A percentile compares a stretch with the other conserved stretches of the same genome.
These are phyloP conservation scores for Hyles euphorbiae DNA, from an alignment of 1,140 invertebrate genomes.

Conservation along the genomic window DNA sequence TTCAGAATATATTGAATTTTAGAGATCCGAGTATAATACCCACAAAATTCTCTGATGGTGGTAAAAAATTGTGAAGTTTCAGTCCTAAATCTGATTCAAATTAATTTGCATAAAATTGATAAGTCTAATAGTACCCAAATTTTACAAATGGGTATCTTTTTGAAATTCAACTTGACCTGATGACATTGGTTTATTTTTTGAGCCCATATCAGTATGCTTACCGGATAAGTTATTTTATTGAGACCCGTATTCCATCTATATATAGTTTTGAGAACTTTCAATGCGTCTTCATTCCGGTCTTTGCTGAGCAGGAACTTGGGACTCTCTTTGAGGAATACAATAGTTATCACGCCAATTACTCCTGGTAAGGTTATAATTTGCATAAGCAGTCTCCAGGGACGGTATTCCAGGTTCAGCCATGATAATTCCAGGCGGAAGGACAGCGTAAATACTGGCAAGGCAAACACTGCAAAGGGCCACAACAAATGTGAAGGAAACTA, in stretches of 20 bases:
- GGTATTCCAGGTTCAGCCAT: conserved; percentile 58
- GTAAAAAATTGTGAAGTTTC: too few relatives aligned
- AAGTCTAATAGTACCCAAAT: too few relatives aligned
- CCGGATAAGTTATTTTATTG: conserved; percentile 31
- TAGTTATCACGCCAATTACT: conserved; percentile 73
- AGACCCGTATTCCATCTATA: conserved; percentile 39
- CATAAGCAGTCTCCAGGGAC: conserved; percentile 82
- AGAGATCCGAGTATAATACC: too few relatives aligned
- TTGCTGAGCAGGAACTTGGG: conserved; percentile 76
- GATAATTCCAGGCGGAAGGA: conserved; percentile 38
- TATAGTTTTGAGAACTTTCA: conserved; percentile 46
- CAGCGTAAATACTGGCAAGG: conserved; percentile 38
- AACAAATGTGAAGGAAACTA: background rate
- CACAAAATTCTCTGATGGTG: too few relatives aligned
- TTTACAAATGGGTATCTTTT: too few relatives aligned
- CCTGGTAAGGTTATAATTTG: conserved; percentile 79
- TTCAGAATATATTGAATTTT: too few relatives aligned
- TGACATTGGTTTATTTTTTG: too few relatives aligned
- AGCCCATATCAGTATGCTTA: conserved; percentile 7
- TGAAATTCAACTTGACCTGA: too few relatives aligned
- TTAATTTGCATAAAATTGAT: too few relatives aligned
- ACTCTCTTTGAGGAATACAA: conserved; percentile 77
- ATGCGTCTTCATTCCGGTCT: conserved; percentile 49
- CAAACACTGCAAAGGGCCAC: conserved; percentile 34
- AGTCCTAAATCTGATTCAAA: too few relatives aligned